Evolutionary conservation across 2,797 vertebrate species (phyloP), one percentile per base, ranked within the genome.

Genomic region (Sparidentex hasta): DNA sequence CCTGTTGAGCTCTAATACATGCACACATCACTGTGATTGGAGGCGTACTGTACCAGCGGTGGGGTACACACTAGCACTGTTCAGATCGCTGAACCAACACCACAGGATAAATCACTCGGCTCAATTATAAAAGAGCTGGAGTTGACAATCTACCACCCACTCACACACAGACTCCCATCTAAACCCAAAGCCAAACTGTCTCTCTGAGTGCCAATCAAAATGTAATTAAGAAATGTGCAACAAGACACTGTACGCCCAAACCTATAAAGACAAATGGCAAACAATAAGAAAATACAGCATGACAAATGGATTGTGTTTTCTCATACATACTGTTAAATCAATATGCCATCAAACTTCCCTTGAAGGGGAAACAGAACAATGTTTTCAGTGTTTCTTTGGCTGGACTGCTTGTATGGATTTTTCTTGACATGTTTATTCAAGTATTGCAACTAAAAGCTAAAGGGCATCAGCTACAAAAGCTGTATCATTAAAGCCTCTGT

Each of bases 211-310:
- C 16, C 29, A 7, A 81, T 68, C 54, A 62, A 16, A 33, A 71
- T 64, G 29, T 51, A 71, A 80, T 83, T 67, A 74, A 81, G 56
- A 72, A 50, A 59, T 66, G 62, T 74, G 29, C 65, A 63, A 47
- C 3, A 3, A 54, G 69, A 82, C 57, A 23, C 67, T 84, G 79
- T 79, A 68, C 72, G 65, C 51, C 68, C 61, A 16, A 50, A 51
- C 43, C 56, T 67, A 89, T 86, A 76, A 84, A 90, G 71, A 74
- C 69, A 68, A 89, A 85, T 75, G 47, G 76, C n/a, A 11, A 75
- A 80, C 74, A 78, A 81, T 73, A 79, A 81, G 72, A 89, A 85
- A 81, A 84, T 41, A 76, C 64, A 57, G 74, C 51, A 38, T 68
- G 80, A 79, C 64, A 71, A 46, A 50, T 23, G 44, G 73, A 66